These are phyloP conservation scores for Mactromeris polynyma DNA, from an alignment of 2,888 invertebrate genomes.

Conservation along the genomic window DNA sequence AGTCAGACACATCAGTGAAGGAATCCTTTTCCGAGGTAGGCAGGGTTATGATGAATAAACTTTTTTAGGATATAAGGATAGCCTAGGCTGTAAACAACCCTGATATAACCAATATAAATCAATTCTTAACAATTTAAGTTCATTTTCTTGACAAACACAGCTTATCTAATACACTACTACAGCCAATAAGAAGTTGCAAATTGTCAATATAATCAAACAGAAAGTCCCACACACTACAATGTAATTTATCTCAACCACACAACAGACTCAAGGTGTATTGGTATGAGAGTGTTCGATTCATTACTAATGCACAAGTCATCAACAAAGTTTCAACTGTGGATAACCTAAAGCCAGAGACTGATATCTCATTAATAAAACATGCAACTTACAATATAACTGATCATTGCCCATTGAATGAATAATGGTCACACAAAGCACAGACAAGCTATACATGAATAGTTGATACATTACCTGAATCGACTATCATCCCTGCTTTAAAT, in stretches of 20 bases:
- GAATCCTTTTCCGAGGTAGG: too few relatives aligned
- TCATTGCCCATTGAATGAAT: neutral
- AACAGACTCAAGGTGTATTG: neutral
- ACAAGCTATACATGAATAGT: neutral
- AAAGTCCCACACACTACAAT: neutral
- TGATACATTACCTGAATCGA: neutral
- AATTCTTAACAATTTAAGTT: too few relatives aligned
- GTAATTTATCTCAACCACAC: neutral
- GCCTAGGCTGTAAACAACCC: too few relatives aligned
- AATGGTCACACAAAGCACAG: neutral
- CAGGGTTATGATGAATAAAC: too few relatives aligned
- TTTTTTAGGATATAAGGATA: too few relatives aligned
- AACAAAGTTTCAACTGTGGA: neutral
- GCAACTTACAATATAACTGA: conserved; percentile 20
- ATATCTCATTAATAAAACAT: conserved; percentile 40
- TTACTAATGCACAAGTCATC: conserved; percentile 21
- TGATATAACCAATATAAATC: too few relatives aligned
- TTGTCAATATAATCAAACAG: too few relatives aligned
- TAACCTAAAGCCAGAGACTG: conserved; percentile 32
- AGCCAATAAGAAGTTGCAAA: too few relatives aligned
- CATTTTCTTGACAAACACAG: too few relatives aligned
- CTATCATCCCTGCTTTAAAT: neutral
- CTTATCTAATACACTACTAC: too few relatives aligned
- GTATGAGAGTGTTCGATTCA: conserved; percentile 9
- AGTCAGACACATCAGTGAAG: too few relatives aligned